Percentiles rank a stretch among this genome's conserved stretches.
These are phyloP conservation scores for Tetramorium bicarinatum DNA, from an alignment of 2,888 invertebrate species.

Conservation along the genomic window DNA sequence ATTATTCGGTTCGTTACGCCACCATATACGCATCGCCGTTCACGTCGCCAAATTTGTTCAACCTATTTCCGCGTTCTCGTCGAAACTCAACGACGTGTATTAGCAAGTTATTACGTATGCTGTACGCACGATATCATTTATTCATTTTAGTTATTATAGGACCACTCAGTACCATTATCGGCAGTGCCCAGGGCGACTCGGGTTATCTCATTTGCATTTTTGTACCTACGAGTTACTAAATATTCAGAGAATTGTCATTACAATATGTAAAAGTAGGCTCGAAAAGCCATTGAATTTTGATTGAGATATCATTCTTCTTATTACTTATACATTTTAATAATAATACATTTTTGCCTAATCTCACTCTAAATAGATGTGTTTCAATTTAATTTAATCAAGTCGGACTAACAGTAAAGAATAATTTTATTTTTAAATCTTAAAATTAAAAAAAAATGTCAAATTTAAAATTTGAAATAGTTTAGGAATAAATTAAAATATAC, in stretches of 20 bases:
- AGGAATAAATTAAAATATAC: neutral
- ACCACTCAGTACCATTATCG: conserved; percentile 36
- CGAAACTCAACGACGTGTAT: conserved; percentile 39
- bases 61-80: conserved; percentile 55
- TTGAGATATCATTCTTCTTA: neutral
- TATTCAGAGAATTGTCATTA: neutral
- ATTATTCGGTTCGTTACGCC: conserved; percentile 52
- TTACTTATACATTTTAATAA: too few species aligned
- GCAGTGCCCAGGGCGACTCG: neutral
- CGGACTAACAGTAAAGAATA: neutral
- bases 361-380: neutral
- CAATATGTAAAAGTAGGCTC: neutral
- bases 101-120: conserved; percentile 51
- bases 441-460: conserved; percentile 10
- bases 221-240: neutral
- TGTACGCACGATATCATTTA: conserved; percentile 43
- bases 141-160: conserved; percentile 46
- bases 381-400: neutral
- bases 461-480: neutral
- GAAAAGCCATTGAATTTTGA: neutral
- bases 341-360: neutral
- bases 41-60: conserved; percentile 58
- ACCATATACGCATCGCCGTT: conserved; percentile 41
- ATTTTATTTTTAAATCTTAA: neutral
- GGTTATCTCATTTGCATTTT: conserved; percentile 28